Percentiles rank a stretch among this genome's conserved stretches.
Conservation (phyloP, 2,888 invertebrate species). For the Pseudococcus jackbeardsleyi region DNA sequence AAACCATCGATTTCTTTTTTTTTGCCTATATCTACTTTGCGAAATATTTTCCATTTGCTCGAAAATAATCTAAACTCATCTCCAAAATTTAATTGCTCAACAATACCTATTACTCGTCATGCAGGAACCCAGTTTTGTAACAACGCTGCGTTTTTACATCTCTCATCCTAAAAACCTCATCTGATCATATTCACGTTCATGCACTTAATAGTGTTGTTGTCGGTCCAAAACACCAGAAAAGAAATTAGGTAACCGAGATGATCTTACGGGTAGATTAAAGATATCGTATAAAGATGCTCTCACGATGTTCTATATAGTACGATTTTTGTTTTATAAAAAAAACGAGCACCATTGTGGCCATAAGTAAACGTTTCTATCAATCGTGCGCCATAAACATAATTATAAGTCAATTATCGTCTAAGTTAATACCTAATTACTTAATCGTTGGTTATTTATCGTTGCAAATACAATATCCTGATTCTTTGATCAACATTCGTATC, state of each 20-base stretch:
- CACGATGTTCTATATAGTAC: slow-evolving; percentile 34
- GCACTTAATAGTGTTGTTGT: slow-evolving; percentile 10
- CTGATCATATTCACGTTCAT: background rate
- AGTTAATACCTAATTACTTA: slow-evolving; percentile 55
- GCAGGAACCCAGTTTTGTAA: background rate
- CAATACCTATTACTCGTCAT: background rate
- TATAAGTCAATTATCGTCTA: slow-evolving; percentile 59
- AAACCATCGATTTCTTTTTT: no score
- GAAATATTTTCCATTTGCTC: no score
- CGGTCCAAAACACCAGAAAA: slow-evolving; percentile 1
- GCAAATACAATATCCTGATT: slow-evolving; percentile 46
- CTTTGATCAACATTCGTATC: slow-evolving; percentile 50
- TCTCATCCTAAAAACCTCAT: background rate
- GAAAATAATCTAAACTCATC: no score
- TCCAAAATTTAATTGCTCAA: background rate
- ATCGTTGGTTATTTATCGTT: slow-evolving; percentile 50
- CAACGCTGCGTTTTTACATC: background rate
- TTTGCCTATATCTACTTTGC: no score
- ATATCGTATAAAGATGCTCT: slow-evolving; percentile 1
- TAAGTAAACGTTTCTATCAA: slow-evolving; percentile 50
- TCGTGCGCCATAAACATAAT: slow-evolving; percentile 57
- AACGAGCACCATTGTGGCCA: slow-evolving; percentile 9
- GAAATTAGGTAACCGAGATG: slow-evolving; percentile 39
- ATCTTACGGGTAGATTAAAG: slow-evolving; percentile 9
- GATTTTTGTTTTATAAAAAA: slow-evolving; percentile 7